Evolutionary conservation across 2,797 vertebrate genomes (phyloP).

Genomic region (Danionella dracula): DNA sequence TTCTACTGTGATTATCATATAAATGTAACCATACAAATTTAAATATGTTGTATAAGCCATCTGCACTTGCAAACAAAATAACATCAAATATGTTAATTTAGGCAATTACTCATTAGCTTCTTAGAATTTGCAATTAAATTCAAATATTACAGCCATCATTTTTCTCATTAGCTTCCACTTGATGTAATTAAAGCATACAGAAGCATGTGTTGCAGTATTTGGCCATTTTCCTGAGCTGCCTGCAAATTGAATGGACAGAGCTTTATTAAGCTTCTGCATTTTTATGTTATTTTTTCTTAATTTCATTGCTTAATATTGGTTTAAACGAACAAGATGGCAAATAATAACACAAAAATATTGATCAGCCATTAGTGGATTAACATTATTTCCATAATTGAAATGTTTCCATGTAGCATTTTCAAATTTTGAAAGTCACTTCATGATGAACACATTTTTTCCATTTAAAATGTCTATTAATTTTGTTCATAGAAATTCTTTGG

Average conservation of each 20-base stretch:
- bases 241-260: slow-evolving; percentile 25
- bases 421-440: too few species aligned
- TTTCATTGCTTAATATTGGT: not conserved
- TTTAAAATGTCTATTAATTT: too few species aligned
- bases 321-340: not conserved
- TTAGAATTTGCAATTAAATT: slow-evolving; percentile 52
- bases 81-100: slow-evolving; percentile 40
- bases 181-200: slow-evolving; percentile 32
- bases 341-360: not conserved
- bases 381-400: not conserved
- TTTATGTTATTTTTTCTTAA: slow-evolving; percentile 3
- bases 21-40: not conserved
- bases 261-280: slow-evolving; percentile 20
- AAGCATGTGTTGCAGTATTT: slow-evolving; percentile 7
- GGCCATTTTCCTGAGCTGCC: slow-evolving; percentile 15
- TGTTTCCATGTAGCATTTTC: too few species aligned
- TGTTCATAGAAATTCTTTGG: too few species aligned
- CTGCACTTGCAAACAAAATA: slow-evolving; percentile 53
- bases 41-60: slow-evolving; percentile 41
- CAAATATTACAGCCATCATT: slow-evolving; percentile 41
- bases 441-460: too few species aligned
- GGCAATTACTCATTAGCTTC: slow-evolving; percentile 48
- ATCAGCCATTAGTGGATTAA: not conserved
- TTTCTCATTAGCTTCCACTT: slow-evolving; percentile 27
- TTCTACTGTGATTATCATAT: not conserved